phyloP scores from a whole-genome alignment of 2,113 vertebrate genomes.

The Gavialis gangeticus region DNA sequence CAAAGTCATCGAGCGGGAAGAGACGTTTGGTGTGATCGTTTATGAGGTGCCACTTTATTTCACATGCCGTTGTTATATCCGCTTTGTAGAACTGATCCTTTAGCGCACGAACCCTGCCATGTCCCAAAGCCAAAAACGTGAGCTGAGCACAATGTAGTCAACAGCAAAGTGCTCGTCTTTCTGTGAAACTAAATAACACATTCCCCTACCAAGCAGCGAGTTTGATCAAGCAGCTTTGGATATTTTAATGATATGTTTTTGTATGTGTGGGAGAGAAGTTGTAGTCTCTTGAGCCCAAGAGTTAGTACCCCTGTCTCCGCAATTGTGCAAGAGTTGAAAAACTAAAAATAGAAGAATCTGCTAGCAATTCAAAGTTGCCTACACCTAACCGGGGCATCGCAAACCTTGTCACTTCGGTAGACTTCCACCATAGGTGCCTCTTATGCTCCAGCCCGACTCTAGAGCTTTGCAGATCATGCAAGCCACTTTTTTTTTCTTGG shows the following conservation, averaged over 20 bases:
- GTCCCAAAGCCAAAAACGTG: not conserved
- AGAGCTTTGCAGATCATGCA: too few species aligned
- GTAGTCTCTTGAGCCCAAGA: not conserved
- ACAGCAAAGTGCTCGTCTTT: not conserved
- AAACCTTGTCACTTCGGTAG: not conserved
- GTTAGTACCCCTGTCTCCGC: not conserved
- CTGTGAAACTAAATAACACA: not conserved
- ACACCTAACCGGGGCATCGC: not conserved
- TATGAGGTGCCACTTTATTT: not conserved
- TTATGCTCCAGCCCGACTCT: too few species aligned
- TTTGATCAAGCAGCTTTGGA: not conserved
- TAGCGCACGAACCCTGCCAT: not conserved
- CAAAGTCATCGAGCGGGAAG: rapidly evolving
- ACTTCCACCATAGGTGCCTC: not conserved
- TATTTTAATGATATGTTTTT: too few species aligned
- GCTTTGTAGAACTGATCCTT: not conserved
- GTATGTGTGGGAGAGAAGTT: not conserved
- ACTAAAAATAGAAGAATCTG: not conserved
- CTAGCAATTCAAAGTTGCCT: not conserved
- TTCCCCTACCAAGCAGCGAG: not conserved
- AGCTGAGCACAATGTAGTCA: rapidly evolving
- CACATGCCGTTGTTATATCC: not conserved
- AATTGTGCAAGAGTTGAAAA: not conserved
- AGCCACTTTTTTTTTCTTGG: too few species aligned
- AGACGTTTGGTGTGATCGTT: not conserved